phyloP scores from a whole-genome alignment of 2,888 invertebrate genomes.

The Odontocolon sp. region DNA sequence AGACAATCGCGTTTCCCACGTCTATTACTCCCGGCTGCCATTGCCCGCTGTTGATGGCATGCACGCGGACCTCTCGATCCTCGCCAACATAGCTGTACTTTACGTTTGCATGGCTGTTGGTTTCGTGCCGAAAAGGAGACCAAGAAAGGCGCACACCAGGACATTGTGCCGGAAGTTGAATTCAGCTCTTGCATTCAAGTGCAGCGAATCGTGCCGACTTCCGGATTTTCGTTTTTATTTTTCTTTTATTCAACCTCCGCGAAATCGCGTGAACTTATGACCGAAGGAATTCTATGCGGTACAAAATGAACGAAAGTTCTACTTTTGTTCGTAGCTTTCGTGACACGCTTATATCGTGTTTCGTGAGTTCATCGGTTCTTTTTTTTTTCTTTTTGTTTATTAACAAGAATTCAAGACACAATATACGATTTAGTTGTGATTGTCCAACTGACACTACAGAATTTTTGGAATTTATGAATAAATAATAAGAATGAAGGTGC shows the following conservation, averaged over 20 bases:
- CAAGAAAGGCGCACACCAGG: not conserved
- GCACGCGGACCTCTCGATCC: constrained; percentile 24
- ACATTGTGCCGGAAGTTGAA: constrained; percentile 16
- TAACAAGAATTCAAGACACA: too few relatives aligned
- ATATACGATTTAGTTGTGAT: too few relatives aligned
- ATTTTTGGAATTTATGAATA: too few relatives aligned
- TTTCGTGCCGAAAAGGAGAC: constrained; percentile 34
- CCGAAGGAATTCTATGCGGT: not conserved
- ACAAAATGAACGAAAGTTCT: not conserved
- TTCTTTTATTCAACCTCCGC: not conserved
- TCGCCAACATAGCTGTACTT: constrained; percentile 3
- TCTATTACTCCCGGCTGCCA: constrained; percentile 23
- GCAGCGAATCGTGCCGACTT: constrained; percentile 12
- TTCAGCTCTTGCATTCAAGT: constrained; percentile 13
- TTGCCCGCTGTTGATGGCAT: constrained; percentile 27
- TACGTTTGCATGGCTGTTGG: not conserved
- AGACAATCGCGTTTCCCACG: constrained; percentile 42
- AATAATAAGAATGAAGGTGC: too few relatives aligned
- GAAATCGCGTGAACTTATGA: constrained; percentile 18
- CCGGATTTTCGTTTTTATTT: not conserved
- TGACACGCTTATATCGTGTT: too few relatives aligned
- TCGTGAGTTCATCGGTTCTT: too few relatives aligned
- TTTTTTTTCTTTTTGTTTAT: too few relatives aligned
- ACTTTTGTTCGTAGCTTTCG: not conserved
- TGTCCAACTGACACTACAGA: too few relatives aligned